Conservation (phyloP, 35 echinoderm and acorn worm genomes). For the Lytechinus pictus region DNA sequence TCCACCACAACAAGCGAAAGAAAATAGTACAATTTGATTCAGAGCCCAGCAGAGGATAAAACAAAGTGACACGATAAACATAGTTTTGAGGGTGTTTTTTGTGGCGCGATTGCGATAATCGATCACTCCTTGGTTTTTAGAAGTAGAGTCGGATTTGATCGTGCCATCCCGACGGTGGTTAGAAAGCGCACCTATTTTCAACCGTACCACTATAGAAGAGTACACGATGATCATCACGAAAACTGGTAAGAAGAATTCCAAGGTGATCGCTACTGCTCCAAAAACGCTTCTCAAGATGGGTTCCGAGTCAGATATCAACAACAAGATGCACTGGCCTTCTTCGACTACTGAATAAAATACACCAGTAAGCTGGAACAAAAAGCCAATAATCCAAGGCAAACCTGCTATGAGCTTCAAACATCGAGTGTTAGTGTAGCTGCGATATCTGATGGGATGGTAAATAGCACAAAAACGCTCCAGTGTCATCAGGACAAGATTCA, state of each 20-base stretch:
- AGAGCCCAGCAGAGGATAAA: slow-evolving; percentile 49
- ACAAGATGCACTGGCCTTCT: neutral
- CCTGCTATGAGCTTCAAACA: neutral
- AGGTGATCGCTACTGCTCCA: neutral
- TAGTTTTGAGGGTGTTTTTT: neutral
- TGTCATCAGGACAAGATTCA: slow-evolving; percentile 66
- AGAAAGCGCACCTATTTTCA: neutral
- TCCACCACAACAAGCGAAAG: slow-evolving; percentile 39
- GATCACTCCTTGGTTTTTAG: neutral
- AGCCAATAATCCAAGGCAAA: neutral
- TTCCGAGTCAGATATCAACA: neutral
- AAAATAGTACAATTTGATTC: slow-evolving; percentile 42
- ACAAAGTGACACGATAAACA: neutral
- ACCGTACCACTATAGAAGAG: neutral
- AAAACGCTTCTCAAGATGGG: neutral
- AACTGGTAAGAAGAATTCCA: slow-evolving; percentile 46
- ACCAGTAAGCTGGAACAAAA: neutral
- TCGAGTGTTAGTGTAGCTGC: neutral
- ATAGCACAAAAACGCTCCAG: slow-evolving; percentile 74
- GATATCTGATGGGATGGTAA: slow-evolving; percentile 42
- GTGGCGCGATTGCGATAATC: neutral
- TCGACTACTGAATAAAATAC: neutral
- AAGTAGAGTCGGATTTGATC: neutral
- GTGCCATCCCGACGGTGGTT: neutral
- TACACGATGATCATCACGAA: slow-evolving; percentile 64